Conservation (phyloP, 35 echinoderm and acorn worm species). For the Antedon bifida region DNA sequence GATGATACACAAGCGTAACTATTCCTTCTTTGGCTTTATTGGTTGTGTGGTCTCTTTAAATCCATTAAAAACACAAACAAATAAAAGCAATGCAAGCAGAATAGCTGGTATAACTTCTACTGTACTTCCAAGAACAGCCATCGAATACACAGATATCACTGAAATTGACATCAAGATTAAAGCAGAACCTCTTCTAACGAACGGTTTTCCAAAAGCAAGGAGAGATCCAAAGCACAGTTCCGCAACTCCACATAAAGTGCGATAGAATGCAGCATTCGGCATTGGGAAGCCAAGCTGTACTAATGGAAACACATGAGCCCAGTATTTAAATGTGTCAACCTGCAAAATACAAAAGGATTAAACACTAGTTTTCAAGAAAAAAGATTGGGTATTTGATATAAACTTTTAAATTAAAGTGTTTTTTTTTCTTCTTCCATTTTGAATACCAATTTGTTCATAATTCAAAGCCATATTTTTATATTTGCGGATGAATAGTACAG, state of each 20-base stretch:
- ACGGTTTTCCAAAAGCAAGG: neutral
- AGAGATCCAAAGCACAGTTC: neutral
- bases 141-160: neutral
- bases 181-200: neutral
- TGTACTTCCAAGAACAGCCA: neutral
- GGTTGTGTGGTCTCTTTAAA: neutral
- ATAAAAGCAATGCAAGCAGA: neutral
- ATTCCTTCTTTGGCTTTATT: neutral
- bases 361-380: no score
- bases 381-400: no score
- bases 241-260: neutral
- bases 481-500: no score
- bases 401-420: no score
- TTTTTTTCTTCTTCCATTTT: no score
- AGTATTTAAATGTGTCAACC: neutral
- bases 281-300: neutral
- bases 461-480: no score
- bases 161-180: neutral
- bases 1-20: no score
- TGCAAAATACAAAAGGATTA: neutral
- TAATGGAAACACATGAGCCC: neutral
- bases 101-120: neutral
- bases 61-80: neutral
- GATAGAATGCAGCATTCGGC: neutral
- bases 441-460: no score